Evolutionary conservation across 2,113 vertebrate species (phyloP), one percentile per base, ranked within the genome.

Genomic region (Brachyhypopomus gauderio): DNA sequence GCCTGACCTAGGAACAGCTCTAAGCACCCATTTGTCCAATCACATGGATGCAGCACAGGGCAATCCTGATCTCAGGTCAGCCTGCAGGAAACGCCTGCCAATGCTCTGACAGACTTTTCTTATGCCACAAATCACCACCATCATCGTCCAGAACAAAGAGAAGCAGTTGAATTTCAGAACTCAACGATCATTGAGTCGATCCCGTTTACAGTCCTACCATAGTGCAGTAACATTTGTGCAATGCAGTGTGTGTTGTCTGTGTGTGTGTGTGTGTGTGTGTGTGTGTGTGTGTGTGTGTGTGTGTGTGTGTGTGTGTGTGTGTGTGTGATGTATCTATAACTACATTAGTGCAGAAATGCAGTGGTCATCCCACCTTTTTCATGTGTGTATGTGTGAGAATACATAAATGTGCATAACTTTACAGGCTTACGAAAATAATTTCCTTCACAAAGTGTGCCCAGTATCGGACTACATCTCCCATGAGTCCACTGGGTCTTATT

Each of bases 151-250:
- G 55, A 45, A 75, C 41, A 63, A 63, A 45, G 52, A 71, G 17
- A 75, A 71, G 45, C 72, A 77, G 60, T 17, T 63, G 59, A 67
- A 52, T 62, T 60, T 75, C 55, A 74, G 72, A 17, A 38, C 27
- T 59, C 45, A 52, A 14, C 45, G 5, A 14, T 11, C 45, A 52
- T 3, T 11, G 9, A 52, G 14, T 12, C 1, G 12, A 52, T 11
- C 45, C 45, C 41, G 3, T 45, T 45, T 45, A 45, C 41, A 45
- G 41, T 45, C 41, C 41, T 5, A 22, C 78, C 36, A 27, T 76
- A 84, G 85, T 79, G 75, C 85, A 84, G 70, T 58, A 38, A 62
- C 34, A 72, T 23, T 48, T 59, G 20, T 75, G 48, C 64, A 71
- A 27, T 48, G 71, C 45, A 52, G 17, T 77, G 45, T 77, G 72